These are phyloP conservation scores for Nasonovia ribisnigri DNA, from an alignment of 2,888 invertebrate species.

Conservation along the genomic window DNA sequence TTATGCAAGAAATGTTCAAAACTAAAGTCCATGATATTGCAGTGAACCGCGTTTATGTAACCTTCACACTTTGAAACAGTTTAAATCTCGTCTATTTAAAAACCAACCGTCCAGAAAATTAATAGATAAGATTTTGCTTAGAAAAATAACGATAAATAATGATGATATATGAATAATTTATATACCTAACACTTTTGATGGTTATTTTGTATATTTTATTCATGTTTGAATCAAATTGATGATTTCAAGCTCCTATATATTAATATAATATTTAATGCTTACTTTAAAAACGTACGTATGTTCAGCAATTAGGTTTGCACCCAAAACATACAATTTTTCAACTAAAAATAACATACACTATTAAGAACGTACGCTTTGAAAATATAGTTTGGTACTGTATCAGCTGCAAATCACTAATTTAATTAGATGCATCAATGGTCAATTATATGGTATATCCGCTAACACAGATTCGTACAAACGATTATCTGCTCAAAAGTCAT, in stretches of 20 bases:
- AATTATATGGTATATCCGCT: neutral
- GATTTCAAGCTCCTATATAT: neutral
- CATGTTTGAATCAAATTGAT: neutral
- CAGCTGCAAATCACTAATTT: neutral
- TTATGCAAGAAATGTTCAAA: neutral
- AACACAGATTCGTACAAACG: neutral
- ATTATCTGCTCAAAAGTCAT: neutral
- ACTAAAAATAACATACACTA: neutral
- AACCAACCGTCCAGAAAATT: neutral
- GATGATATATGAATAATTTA: neutral
- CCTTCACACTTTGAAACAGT: neutral
- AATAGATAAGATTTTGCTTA: neutral
- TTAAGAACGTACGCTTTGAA: neutral
- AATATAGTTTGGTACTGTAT: neutral
- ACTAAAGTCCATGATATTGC: neutral
- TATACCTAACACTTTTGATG: neutral
- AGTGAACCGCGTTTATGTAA: neutral
- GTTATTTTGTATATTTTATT: neutral
- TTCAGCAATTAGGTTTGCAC: neutral
- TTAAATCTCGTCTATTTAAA: neutral
- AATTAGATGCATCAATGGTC: neutral
- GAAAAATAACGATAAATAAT: neutral
- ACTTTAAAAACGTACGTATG: neutral
- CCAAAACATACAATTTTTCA: neutral
- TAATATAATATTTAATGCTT: neutral